Evolutionary conservation across 2,888 invertebrate species (phyloP).

Genomic region (Nephrotoma flavescens): DNA sequence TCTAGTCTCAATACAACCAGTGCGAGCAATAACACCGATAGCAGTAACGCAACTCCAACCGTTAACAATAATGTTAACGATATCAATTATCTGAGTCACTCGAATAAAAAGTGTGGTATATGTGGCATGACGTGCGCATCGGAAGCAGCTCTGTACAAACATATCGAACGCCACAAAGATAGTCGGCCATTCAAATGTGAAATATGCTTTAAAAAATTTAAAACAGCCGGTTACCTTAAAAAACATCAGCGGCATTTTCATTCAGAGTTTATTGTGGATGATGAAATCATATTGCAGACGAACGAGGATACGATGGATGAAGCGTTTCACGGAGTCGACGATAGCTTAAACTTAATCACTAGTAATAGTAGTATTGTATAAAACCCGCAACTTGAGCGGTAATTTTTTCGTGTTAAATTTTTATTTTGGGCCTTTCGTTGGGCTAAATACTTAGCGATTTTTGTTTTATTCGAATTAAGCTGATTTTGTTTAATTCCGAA

Average conservation of each 20-base stretch:
- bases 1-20: background rate
- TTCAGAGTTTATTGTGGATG: background rate
- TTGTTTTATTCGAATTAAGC: background rate
- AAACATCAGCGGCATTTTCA: background rate
- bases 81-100: background rate
- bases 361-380: background rate
- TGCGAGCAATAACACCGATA: background rate
- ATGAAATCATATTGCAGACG: background rate
- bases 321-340: background rate
- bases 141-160: background rate
- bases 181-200: background rate
- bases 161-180: background rate
- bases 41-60: background rate
- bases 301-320: slow-evolving; percentile 1
- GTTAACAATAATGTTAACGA: background rate
- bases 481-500: background rate
- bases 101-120: background rate
- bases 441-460: background rate
- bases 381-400: background rate
- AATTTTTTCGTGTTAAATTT: background rate
- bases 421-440: background rate
- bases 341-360: background rate
- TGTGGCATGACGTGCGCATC: background rate
- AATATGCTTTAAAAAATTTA: background rate
- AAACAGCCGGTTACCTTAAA: background rate